Percentiles rank a stretch among this genome's conserved stretches.
These are phyloP conservation scores for Rotaria macrura DNA, from an alignment of 2,888 invertebrate species.

Conservation along the genomic window DNA sequence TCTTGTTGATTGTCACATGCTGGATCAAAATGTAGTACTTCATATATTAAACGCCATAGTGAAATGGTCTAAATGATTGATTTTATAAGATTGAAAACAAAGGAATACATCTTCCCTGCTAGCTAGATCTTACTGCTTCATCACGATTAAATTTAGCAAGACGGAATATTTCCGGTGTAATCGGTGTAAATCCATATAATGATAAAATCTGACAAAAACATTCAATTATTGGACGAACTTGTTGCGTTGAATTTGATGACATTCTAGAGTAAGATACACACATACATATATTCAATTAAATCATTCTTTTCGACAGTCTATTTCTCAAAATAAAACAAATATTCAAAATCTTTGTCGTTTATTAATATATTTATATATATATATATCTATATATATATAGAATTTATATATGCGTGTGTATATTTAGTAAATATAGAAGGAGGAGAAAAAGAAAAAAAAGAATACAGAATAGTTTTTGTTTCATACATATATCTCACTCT, in stretches of 20 bases:
- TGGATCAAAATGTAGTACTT: background rate
- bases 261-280: constrained; percentile 4
- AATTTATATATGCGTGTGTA: background rate
- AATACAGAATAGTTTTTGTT: background rate
- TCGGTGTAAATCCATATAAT: background rate
- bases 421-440: background rate
- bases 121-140: background rate
- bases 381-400: background rate
- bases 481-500: background rate
- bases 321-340: background rate
- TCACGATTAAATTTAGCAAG: background rate
- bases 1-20: background rate
- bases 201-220: constrained; percentile 19
- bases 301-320: background rate
- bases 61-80: background rate
- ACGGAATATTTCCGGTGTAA: constrained; percentile 2
- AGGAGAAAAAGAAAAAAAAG: background rate
- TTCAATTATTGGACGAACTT: constrained; percentile 2
- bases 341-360: background rate
- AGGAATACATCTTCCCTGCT: background rate
- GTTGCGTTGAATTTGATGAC: background rate
- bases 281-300: background rate
- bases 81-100: background rate
- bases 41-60: constrained; percentile 8
- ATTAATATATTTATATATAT: background rate